Base-by-base conservation (phyloP, 2,113 vertebrate species). In the Callipepla squamata region DNA sequence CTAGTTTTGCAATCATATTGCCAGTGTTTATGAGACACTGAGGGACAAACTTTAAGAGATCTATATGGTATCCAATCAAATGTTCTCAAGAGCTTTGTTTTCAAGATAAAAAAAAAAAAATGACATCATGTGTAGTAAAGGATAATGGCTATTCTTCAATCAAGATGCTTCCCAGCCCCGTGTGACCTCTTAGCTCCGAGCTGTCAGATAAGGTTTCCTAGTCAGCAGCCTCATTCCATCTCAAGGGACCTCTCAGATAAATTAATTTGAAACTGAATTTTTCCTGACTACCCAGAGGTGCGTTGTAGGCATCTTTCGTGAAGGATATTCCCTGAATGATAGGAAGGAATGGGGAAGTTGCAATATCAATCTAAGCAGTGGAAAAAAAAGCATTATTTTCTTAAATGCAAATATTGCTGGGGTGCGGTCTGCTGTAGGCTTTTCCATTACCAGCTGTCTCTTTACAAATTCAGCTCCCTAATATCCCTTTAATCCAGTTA, bases 401-500 rank as follows among this genome's bases (percentile, higher is more conserved):
- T 93, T 47, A 62, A 74, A 25, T 22, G 11, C 8, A 20, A 22
- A 2, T 15, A 20, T 68, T 45, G 47, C 59, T 57, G 55, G 42
- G 55, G 13, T 32, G 45, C 80, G 83, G 62, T 59, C 53, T 53
- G 36, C 32, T 26, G 72, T 69, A 62, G 57, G 53, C 62, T 26
- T 76, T 93, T 81, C 7, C 4, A 44, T 63, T 86, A 53, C n/a
- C 19, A 65, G 57, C 58, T 93, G 57, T 80, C 93, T 90, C 65
- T 94, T 94, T 92, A 84, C 62, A 50, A 92, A 81, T 89, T 94
- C 90, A 23, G 83, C 65, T 90, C 86, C 68, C 89, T 67, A 58
- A 74, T 88, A 34, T 62, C 55, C 34, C 38, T 94, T 80, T 68
- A 90, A 91, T 90, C 73, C 0, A 0, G 22, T 88, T 88, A 63